Conservation (phyloP, 35 echinoderm and acorn worm species). For the Patiria miniata region DNA sequence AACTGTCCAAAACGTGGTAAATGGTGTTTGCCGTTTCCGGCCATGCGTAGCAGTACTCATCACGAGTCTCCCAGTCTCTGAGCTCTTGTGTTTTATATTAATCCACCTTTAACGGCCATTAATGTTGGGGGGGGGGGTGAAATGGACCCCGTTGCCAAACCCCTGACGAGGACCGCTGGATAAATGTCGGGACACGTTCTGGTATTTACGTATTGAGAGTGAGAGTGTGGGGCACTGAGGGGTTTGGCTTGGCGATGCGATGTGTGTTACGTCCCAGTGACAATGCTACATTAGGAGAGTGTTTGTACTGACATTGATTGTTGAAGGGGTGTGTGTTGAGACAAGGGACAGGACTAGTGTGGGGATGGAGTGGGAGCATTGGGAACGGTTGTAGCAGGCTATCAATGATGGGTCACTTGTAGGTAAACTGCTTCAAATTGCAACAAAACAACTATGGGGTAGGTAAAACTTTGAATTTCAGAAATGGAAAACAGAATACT, state of each 20-base stretch:
- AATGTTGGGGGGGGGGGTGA: background rate
- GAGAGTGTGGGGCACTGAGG: background rate
- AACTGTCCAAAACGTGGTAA: background rate
- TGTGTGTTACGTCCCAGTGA: slow-evolving; percentile 2
- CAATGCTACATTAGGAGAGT: slow-evolving; percentile 17
- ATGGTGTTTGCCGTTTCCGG: slow-evolving; percentile 11
- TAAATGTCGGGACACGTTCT: slow-evolving; percentile 28
- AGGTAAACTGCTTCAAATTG: too few relatives aligned
- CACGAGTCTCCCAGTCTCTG: background rate
- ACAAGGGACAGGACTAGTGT: background rate
- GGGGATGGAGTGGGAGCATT: too few relatives aligned
- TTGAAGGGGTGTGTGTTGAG: background rate
- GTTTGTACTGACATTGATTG: slow-evolving; percentile 19
- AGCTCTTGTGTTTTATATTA: background rate
- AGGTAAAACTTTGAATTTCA: too few relatives aligned
- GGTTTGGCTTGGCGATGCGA: background rate
- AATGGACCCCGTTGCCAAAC: slow-evolving; percentile 14
- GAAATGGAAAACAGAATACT: too few relatives aligned
- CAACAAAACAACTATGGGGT: too few relatives aligned
- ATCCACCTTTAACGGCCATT: slow-evolving; percentile 22
- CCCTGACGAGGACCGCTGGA: slow-evolving; percentile 17
- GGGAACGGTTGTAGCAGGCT: too few relatives aligned
- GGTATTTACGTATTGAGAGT: slow-evolving; percentile 22
- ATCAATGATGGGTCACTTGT: too few relatives aligned
- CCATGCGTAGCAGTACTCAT: background rate